Evolutionary conservation across 2,888 invertebrate species (phyloP), one percentile per base, ranked within the genome.

Genomic region (Heteromyza rotundicornis): DNA sequence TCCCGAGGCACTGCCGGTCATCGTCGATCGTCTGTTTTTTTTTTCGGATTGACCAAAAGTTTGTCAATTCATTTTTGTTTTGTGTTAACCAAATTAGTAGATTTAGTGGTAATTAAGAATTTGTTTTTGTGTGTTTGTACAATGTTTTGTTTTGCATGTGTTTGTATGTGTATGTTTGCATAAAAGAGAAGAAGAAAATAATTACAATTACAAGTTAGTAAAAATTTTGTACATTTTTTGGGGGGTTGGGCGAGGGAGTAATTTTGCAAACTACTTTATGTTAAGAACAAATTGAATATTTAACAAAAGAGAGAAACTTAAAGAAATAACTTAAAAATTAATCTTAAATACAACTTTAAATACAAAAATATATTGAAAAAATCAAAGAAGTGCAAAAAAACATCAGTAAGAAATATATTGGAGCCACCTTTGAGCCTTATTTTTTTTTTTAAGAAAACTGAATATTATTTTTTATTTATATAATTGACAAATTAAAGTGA

Each of bases 1-100:
- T 76, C 76, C 73, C 76, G 76, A 76, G 76, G 76, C 75, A 74
- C 71, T 72, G 71, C 74, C 71, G 75, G 76, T 76, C 76, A 76
- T 76, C 76, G 76, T 57, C 76, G 74, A 70, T 76, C 76, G 63
- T 76, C 73, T 75, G 32, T 32, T 32, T 32, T 32, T 8, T 32
- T 32, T 32, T 32, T 32, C 7, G 32, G 5, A n/a, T 40, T 40
- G 27, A 7, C 7, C 27, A 27, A 27, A 27, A 40, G n/a, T 47
- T 17, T 20, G 3, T 17, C 7, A 20, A 47, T 40, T 10, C 3
- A 40, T 27, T 27, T 27, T 27, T 27, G 5, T 27, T 27, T 27
- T 40, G 12, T 14, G 14, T 40, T 40, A 40, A 10, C 7, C 27
- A 27, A 10, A n/a, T 40, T 10, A 10, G 40, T n/a, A n/a, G 40